Evolutionary conservation across 2,888 invertebrate genomes (phyloP).

Genomic region (Cryptus armator): DNA sequence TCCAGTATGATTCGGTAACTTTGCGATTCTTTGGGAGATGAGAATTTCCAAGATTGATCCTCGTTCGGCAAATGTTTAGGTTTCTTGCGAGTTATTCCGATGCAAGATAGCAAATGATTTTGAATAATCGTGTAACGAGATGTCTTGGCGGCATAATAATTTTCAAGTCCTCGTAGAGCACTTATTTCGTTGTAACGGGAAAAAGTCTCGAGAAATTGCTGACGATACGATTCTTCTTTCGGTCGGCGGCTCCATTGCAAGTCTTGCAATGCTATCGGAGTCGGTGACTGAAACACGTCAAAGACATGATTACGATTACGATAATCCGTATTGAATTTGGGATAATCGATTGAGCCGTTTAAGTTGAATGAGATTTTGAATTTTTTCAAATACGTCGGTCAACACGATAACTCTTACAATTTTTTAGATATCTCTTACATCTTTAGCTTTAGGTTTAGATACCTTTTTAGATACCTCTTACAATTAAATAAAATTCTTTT

Average conservation of each 20-base stretch:
- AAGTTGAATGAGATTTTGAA: too few species aligned
- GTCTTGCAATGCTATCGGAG: neutral
- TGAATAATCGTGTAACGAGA: neutral
- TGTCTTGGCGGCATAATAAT: neutral
- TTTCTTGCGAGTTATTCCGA: neutral
- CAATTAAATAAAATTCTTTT: too few species aligned
- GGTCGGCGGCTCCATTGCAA: neutral
- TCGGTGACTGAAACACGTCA: slow-evolving; percentile 1
- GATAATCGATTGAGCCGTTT: too few species aligned
- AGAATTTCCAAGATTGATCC: neutral
- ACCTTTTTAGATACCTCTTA: too few species aligned
- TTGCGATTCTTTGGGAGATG: neutral
- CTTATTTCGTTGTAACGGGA: neutral
- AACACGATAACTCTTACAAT: too few species aligned
- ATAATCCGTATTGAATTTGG: too few species aligned
- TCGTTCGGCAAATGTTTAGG: neutral
- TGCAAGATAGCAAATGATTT: neutral
- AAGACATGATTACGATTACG: too few species aligned
- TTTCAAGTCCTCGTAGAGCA: neutral
- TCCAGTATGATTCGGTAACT: neutral
- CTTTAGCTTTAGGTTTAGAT: too few species aligned
- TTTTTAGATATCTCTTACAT: too few species aligned
- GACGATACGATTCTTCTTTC: neutral
- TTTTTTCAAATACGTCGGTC: too few species aligned
- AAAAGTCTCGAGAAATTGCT: neutral